phyloP scores from a whole-genome alignment of 2,113 vertebrate species.

The Chaetodon trifascialis region DNA sequence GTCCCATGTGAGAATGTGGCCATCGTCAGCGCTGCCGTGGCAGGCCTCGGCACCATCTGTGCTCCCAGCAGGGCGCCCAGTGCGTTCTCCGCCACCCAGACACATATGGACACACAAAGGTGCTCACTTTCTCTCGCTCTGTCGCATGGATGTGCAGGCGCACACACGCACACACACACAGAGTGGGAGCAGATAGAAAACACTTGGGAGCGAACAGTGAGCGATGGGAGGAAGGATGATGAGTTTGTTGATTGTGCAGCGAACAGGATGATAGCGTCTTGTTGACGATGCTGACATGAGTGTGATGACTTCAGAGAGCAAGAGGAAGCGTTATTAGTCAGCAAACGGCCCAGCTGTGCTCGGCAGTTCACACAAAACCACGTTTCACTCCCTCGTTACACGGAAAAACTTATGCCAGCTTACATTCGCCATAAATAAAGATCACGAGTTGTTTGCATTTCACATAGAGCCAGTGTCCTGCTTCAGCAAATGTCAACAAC shows the following conservation, averaged over 20 bases:
- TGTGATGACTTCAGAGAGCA: constrained; percentile 61
- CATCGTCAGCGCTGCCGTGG: constrained; percentile 75
- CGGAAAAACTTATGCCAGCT: not conserved
- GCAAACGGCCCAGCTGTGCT: constrained; percentile 72
- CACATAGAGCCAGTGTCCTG: not conserved
- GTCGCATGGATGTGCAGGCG: constrained; percentile 5
- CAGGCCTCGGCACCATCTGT: constrained; percentile 85
- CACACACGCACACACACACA: constrained; percentile 33
- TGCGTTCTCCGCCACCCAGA: constrained; percentile 73
- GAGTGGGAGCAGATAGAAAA: constrained; percentile 14
- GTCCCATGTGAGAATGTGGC: constrained; percentile 87
- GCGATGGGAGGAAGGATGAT: constrained; percentile 56
- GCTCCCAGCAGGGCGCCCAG: constrained; percentile 82
- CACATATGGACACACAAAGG: constrained; percentile 82
- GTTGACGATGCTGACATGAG: constrained; percentile 65
- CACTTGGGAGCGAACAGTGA: constrained; percentile 41
- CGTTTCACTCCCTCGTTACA: constrained; percentile 13
- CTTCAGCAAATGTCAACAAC: not conserved
- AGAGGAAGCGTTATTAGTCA: constrained; percentile 71
- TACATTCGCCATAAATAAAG: not conserved
- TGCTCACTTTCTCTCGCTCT: constrained; percentile 57
- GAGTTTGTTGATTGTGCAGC: constrained; percentile 64
- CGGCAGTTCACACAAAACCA: constrained; percentile 31
- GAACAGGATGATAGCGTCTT: constrained; percentile 46
- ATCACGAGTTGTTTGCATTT: not conserved